A percentile compares a stretch with the other conserved stretches of the same genome.
Evolutionary conservation across 2,888 invertebrate genomes (phyloP).

Genomic region (Platycnemis pennipes): DNA sequence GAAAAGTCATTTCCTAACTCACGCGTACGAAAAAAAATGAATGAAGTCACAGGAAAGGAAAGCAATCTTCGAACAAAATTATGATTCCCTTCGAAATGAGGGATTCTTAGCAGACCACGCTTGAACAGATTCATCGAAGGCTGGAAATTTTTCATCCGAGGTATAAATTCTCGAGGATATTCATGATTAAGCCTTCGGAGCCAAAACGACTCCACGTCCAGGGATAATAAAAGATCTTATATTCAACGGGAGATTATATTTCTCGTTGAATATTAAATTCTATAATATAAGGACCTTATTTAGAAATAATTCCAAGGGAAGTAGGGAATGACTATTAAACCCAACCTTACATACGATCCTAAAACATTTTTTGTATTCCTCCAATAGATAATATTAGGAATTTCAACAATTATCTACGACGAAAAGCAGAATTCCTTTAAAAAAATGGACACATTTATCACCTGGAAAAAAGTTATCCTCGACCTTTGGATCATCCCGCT

Average conservation of each 20-base stretch:
- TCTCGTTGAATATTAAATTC: not conserved
- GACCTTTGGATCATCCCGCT: too few species aligned
- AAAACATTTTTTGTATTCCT: too few species aligned
- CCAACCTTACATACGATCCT: too few species aligned
- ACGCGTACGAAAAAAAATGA: not conserved
- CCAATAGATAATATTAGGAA: too few species aligned
- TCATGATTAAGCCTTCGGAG: not conserved
- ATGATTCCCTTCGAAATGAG: not conserved
- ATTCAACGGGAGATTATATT: not conserved
- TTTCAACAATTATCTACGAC: too few species aligned
- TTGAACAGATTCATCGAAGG: not conserved
- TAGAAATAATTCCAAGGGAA: too few species aligned
- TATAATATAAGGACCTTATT: not conserved
- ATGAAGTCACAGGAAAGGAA: not conserved
- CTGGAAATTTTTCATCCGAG: conserved; percentile 2
- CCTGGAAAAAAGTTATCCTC: too few species aligned
- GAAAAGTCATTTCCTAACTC: conserved; percentile 1
- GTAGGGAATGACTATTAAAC: too few species aligned
- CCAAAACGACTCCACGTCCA: not conserved
- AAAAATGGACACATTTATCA: too few species aligned
- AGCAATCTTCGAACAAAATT: conserved; percentile 18
- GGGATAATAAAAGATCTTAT: not conserved
- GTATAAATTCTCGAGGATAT: conserved; percentile 8
- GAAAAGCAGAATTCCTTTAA: too few species aligned
- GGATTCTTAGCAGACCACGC: not conserved